Base-by-base conservation (phyloP, 2,797 vertebrate genomes). In the Esox lucius region DNA sequence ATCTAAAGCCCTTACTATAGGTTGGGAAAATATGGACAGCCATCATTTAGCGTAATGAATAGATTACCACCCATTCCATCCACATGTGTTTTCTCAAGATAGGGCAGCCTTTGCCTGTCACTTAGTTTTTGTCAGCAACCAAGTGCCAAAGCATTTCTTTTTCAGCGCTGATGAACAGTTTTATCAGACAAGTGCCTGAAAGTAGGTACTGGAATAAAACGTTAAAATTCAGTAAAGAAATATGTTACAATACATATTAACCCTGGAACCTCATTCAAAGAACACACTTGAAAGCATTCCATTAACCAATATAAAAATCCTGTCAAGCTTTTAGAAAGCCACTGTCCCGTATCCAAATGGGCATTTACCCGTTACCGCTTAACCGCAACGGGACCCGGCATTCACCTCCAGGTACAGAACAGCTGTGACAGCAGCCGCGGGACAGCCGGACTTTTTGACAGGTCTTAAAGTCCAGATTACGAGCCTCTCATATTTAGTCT, bases 401-500 rank as follows among this genome's bases (percentile, higher is more conserved):
- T 71, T 72, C 77, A 75, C 69, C 68, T 75, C 51, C 64, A 67
- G 80, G 83, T 75, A 77, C 82, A 78, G 78, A 70, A 75, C 78
- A 83, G 59, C 62, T 80, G 80, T 19, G 62, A 76, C 76, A 66
- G 59, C 15, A 73, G 70, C 53, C 16, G 49, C 49, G 80, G 35
- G 59, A 75, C 78, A 65, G 46, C 12, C 72, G 67, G 46, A 68
- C 19, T 80, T 28, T 81, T 81, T 83, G 84, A 87, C 88, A 86
- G 85, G 84, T 87, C 82, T 75, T 71, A 78, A 88, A 86, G 74
- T 88, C 84, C 80, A 11, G 9, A 11, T 11, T 11, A 46, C 77
- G 78, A 69, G 80, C 83, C 86, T 80, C 78, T 80, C 75, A 83
- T 79, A 7, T 79, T 26, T 75, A 13, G 9, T 5, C 42, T 46